Evolutionary conservation across 53 echinoderm and acorn worm species (phyloP), one percentile per base, ranked within the genome.

Genomic region (Pentamera pediparva): DNA sequence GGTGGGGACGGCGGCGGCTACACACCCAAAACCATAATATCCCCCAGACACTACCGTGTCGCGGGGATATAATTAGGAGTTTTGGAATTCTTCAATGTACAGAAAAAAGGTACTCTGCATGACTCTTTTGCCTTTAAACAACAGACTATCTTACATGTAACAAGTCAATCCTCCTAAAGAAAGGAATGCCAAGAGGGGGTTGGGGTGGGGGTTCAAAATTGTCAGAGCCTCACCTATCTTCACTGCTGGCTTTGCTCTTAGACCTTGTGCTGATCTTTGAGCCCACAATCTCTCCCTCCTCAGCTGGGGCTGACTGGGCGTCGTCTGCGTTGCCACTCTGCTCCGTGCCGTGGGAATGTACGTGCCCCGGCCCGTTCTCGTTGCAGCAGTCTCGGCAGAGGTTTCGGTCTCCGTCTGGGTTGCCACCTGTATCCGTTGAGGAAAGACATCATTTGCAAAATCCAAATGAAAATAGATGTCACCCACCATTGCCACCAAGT

Each of bases 321-420:
- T 26, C 67, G 18, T 28, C 67, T 11, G 21, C 62, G 6, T 13
- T 35, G 62, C 9, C 37, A 2, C 18, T 6, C 8, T 7, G 17
- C 12, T 35, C 38, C 4, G 67, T 25, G 67, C 40, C 28, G 41
- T 67, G 67, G 22, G 63, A 37, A 36, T 62, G 63, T 2, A 26
- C 47, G 7, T 40, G 29, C 25, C 75, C 48, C 39, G 83, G 70
- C 65, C 78, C 89, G 18, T 89, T 86, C 47, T 89, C 86, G 51
- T 82, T 89, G 58, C 93, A 93, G 84, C 93, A 93, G 52, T 89
- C 93, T 7, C 93, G 80, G 55, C 93, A 93, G 20, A 93, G 62
- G 62, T 80, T 89, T 22, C 84, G 81, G 69, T 93, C 93, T 11
- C 89, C 93, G 25, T 93, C 89, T 13, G 93, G 93, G 65, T 93